These are phyloP conservation scores for Peromyscus californicus DNA, from an alignment of 2,113 vertebrate genomes.

Conservation along the genomic window DNA sequence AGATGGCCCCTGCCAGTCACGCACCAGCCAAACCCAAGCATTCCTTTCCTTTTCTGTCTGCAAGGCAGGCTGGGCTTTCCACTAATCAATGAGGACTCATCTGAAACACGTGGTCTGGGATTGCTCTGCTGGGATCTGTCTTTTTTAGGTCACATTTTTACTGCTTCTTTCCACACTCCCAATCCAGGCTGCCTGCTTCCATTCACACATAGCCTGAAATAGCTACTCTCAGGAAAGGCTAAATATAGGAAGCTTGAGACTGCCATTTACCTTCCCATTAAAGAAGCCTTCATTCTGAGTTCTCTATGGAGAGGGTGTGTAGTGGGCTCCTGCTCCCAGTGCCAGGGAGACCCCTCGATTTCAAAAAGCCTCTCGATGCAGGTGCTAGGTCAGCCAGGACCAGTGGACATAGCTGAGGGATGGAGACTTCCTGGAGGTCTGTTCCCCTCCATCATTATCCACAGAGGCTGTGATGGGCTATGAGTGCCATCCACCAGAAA, in stretches of 20 bases:
- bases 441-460: fast-evolving
- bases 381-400: too few species aligned
- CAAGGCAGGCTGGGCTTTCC: neutral
- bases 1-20: fast-evolving
- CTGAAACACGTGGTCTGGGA: neutral
- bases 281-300: neutral
- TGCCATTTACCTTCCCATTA: neutral
- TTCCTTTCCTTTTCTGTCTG: neutral
- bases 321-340: neutral
- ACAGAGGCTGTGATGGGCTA: neutral
- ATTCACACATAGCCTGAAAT: conserved; percentile 63
- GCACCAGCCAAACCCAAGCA: neutral
- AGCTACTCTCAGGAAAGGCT: conserved; percentile 69
- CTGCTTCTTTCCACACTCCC: neutral
- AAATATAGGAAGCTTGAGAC: conserved; percentile 50
- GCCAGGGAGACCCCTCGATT: neutral
- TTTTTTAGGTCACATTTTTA: neutral
- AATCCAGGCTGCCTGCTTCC: neutral
- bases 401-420: fast-evolving
- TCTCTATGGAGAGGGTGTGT: neutral
- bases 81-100: neutral
- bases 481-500: neutral
- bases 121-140: neutral
- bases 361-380: fast-evolving
- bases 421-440: fast-evolving